Base-by-base conservation (phyloP, 1,140 invertebrate genomes). In the Saccostrea glomerata region DNA sequence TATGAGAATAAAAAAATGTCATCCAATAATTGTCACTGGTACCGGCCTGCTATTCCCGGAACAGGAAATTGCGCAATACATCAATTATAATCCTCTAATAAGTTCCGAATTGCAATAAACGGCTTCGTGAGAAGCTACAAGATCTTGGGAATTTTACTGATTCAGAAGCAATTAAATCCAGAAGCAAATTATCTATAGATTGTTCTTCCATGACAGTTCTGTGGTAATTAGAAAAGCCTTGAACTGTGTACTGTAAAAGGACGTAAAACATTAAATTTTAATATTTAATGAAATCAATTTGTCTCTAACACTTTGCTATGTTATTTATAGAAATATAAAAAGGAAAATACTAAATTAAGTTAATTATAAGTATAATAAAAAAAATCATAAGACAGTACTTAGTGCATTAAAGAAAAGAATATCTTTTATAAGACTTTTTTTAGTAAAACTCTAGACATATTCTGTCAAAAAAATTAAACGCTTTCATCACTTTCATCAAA, bases 51-150 rank as follows among this genome's bases (percentile, higher is more conserved):
- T 20, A 63, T 63, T 63, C n/a, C 58, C 17, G n/a, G 58, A 17
- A 20, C n/a, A 63, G 58, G 58, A 63, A 63, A 63, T 63, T 63
- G n/a, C 58, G 58, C n/a, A 63, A 63, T 63, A 63, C 58, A 63
- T 63, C 58, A 63, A 63, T 63, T 63, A 36, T 36, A 63, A 17
- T 63, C 58, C 15, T 17, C 17, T 63, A 63, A 63, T 63, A 63
- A 20, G 58, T 63, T n/a, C 15, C 17, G n/a, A 63, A 63, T 63
- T 63, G 58, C n/a, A 63, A 63, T 63, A 63, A 63, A 63, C n/a
- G 58, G 58, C 58, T 20, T 47, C 47, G 47, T 47, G 5, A 47
- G 47, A 7, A 6, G 47, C 58, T 20, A n/a, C 58, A 63, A 63
- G 58, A n/a, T n/a, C 58, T 63, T 20, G 58, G 58, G 58, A 63